These are phyloP conservation scores for Brassicogethes aeneus DNA, from an alignment of 2,888 invertebrate species.

Conservation along the genomic window DNA sequence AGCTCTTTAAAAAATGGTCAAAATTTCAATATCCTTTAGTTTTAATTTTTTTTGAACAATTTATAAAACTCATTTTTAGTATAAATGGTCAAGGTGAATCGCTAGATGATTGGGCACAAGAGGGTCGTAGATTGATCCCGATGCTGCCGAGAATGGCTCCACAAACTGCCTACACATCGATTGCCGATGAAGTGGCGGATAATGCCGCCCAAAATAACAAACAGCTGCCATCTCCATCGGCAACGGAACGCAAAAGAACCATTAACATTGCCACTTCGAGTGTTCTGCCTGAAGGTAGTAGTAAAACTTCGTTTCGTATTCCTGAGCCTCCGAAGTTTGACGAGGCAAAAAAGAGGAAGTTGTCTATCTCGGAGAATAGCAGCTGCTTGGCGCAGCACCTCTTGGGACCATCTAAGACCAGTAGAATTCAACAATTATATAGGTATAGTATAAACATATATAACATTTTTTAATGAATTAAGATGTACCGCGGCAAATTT, in stretches of 20 bases:
- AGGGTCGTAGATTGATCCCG: conserved; percentile 77
- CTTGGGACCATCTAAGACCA: conserved; percentile 35
- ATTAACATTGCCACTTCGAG: background rate
- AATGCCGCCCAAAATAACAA: conserved; percentile 55
- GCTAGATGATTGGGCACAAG: conserved; percentile 70
- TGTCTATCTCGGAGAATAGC: conserved; percentile 28
- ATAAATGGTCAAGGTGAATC: conserved; percentile 60
- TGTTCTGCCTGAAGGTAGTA: background rate
- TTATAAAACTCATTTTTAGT: conserved; percentile 33
- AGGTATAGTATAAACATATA: conserved; percentile 23
- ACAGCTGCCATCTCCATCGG: conserved; percentile 43
- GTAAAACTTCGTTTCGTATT: conserved; percentile 26
- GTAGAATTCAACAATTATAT: conserved; percentile 39
- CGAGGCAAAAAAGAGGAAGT: conserved; percentile 36
- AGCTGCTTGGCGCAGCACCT: conserved; percentile 36
- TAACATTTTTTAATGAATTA: conserved; percentile 3
- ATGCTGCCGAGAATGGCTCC: conserved; percentile 76
- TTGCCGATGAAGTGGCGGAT: conserved; percentile 73
- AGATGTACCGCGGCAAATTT: conserved; percentile 18
- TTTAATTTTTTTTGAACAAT: too few species aligned
- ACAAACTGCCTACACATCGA: conserved; percentile 73
- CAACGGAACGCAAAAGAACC: conserved; percentile 39
- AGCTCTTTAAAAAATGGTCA: too few species aligned
- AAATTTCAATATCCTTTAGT: too few species aligned
- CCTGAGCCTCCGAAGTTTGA: conserved; percentile 37